Evolutionary conservation across 2,888 invertebrate species (phyloP), one percentile per base, ranked within the genome.

Genomic region (Caradrina clavipalpis): DNA sequence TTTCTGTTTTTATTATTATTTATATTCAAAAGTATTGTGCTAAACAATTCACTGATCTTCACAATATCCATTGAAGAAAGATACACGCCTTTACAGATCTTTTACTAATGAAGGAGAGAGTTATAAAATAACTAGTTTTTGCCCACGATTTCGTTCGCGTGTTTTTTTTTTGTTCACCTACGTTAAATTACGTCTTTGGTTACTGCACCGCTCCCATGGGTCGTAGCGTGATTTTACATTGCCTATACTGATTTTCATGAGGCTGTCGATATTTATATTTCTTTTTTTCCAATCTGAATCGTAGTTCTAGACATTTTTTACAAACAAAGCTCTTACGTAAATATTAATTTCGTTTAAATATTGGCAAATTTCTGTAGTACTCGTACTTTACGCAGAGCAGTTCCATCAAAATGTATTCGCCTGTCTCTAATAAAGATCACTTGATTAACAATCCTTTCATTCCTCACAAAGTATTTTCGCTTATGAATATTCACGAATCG

Each of bases 401-500:
- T 55, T 31, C 11, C 22, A 22, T 22, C 3, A 8, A 22, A 55
- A 21, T 17, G 17, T 22, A 50, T 19, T 56, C 7, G 22, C 21
- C 35, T 31, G 35, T 15, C 49, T 26, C 7, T 61, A 66, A 73
- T 78, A 10, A 62, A 63, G 62, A 64, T 62, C 58, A 71, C 63
- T 68, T 58, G 63, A 51, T 68, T 58, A 65, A 64, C 67, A 60
- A 53, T 62, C 42, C 53, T 79, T 72, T 69, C 47, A 51, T 65
- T 81, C 19, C 56, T 66, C 26, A 49, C 42, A 47, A 19, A 51
- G 19, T 62, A 65, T 63, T 53, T 54, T 31, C 53, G 13, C 55
- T 76, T 54, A 83, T 83, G 69, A 83, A 66, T 82, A 81, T 81
- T 81, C 58, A 77, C 35, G 47, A 76, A 61, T 49, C 15, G 45